A percentile compares a stretch with the other conserved stretches of the same genome.
These are phyloP conservation scores for Leucoraja erinaceus DNA, from an alignment of 2,113 vertebrate genomes.

Conservation along the genomic window DNA sequence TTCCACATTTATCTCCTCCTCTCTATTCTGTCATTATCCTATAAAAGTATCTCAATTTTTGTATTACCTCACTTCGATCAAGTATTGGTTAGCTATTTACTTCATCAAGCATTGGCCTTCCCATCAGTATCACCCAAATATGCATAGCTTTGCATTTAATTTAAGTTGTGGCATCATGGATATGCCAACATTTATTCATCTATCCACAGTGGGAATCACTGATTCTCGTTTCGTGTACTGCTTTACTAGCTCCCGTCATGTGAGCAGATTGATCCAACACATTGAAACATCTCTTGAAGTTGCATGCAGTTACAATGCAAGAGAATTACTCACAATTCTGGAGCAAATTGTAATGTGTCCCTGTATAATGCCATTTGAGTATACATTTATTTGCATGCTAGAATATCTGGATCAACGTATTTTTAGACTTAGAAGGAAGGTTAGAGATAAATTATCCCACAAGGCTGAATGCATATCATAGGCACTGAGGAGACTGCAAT, in stretches of 20 bases:
- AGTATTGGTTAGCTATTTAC: neutral
- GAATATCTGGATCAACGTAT: neutral
- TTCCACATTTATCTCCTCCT: neutral
- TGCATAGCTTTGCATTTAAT: neutral
- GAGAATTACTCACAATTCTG: too few species aligned
- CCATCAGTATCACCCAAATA: neutral
- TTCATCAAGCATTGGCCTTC: neutral
- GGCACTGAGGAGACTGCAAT: neutral
- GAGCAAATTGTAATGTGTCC: too few species aligned
- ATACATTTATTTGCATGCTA: too few species aligned
- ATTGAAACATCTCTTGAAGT: too few species aligned
- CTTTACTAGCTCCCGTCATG: too few species aligned
- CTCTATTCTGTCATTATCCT: neutral
- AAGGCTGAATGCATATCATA: conserved; percentile 8
- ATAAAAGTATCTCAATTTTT: neutral
- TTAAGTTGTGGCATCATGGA: neutral
- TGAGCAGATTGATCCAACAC: too few species aligned
- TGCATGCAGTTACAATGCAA: too few species aligned
- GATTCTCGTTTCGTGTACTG: too few species aligned
- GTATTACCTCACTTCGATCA: neutral
- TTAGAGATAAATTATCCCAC: neutral
- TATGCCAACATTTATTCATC: too few species aligned
- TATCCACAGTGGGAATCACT: too few species aligned
- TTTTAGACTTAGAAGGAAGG: neutral
- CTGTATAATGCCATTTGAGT: too few species aligned